These are phyloP conservation scores for Myrmecobius fasciatus DNA, from an alignment of 2,113 vertebrate species.

Conservation along the genomic window DNA sequence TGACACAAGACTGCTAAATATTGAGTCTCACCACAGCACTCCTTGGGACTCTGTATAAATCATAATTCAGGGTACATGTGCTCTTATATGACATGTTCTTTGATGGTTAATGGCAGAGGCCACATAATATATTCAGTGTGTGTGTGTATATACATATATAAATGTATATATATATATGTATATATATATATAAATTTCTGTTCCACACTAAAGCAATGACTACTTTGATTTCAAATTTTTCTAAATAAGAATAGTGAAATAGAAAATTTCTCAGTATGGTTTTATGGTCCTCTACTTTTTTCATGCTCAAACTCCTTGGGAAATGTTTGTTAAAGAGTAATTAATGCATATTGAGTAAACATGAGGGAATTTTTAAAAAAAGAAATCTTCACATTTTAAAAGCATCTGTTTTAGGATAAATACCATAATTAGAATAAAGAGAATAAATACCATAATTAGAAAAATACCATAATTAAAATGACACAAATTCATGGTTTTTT, in stretches of 20 bases:
- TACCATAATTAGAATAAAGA: neutral
- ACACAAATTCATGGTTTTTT: neutral
- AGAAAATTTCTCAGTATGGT: neutral
- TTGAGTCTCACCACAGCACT: neutral
- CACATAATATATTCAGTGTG: neutral
- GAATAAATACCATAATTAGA: constrained; percentile 14
- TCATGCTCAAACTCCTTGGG: neutral
- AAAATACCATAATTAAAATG: constrained; percentile 26
- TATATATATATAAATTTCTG: neutral
- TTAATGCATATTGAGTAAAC: constrained; percentile 12
- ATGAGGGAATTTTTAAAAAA: neutral
- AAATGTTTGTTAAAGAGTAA: constrained; percentile 2
- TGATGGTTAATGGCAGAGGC: neutral
- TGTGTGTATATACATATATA: too few relatives aligned
- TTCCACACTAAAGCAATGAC: neutral
- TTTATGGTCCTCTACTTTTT: neutral
- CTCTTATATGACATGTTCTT: neutral
- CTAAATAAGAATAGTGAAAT: constrained; percentile 6
- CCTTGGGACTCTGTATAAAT: neutral
- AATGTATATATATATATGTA: too few relatives aligned
- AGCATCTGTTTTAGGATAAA: constrained; percentile 21
- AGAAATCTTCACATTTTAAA: neutral
- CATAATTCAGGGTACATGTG: neutral
- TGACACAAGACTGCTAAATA: neutral
- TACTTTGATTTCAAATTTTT: neutral